Evolutionary conservation across 2,797 vertebrate species (phyloP).

Genomic region (Arnoldichthys spilopterus): DNA sequence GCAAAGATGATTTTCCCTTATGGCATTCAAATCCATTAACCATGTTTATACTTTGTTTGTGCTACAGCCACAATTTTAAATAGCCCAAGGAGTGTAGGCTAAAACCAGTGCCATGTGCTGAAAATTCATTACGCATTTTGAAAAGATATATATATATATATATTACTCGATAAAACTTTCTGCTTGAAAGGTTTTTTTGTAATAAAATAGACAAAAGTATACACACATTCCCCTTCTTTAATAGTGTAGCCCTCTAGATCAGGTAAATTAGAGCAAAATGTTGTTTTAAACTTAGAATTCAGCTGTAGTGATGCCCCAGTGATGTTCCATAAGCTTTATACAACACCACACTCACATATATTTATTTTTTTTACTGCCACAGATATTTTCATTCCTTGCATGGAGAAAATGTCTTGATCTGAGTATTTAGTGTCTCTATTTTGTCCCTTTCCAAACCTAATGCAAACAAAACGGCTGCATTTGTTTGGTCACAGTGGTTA

Average conservation of each 20-base stretch:
- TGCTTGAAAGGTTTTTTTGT: not conserved
- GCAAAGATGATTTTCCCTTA: conserved; percentile 25
- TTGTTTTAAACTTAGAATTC: conserved; percentile 58
- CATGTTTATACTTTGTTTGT: conserved; percentile 55
- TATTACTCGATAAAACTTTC: too few species aligned
- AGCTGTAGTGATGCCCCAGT: conserved; percentile 60
- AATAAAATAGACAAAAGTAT: not conserved
- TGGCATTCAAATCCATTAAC: conserved; percentile 33
- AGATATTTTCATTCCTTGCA: conserved; percentile 66
- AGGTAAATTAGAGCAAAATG: conserved; percentile 1
- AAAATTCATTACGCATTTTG: not conserved
- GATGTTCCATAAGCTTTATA: conserved; percentile 62
- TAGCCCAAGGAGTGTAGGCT: too few species aligned
- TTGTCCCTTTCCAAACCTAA: conserved; percentile 55
- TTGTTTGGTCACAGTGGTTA: conserved; percentile 71
- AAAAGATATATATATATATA: not conserved
- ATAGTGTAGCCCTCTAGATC: not conserved
- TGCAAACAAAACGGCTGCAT: conserved; percentile 63
- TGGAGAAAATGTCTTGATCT: conserved; percentile 63
- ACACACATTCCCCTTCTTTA: not conserved
- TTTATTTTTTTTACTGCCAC: conserved; percentile 57
- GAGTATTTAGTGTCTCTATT: conserved; percentile 54
- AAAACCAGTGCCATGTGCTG: too few species aligned
- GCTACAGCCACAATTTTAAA: not conserved
- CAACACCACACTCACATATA: conserved; percentile 64